Base-by-base conservation (phyloP, 2,113 vertebrate species). In the Cisticola juncidis region DNA sequence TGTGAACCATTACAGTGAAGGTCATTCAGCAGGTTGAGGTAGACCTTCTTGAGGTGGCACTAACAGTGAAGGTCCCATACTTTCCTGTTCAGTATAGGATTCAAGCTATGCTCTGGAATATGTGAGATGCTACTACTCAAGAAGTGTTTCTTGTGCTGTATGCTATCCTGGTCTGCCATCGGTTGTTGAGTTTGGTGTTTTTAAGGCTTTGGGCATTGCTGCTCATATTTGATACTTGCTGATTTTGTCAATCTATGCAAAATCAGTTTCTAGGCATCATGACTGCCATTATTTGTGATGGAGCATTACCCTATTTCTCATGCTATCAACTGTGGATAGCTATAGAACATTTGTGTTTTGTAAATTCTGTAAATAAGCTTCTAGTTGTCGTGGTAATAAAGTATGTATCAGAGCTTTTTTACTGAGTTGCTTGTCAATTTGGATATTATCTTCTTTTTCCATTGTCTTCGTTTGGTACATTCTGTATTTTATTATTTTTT, bases 311-410 rank as follows among this genome's bases (percentile, higher is more conserved):
- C 53, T 85, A 57, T 95, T 92, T 95, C 88, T 95, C 84, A 82
- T 81, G 82, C 80, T 74, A 94, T 85, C 83, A 51, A 72, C 81
- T 92, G 93, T 97, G 94, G 89, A 79, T 96, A 97, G 92, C 91
- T 94, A 19, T 88, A 95, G 94, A 96, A 94, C 91, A 14, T 87
- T 90, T 95, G 92, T 97, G 90, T 93, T 80, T 69, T 96, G 96
- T 93, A 94, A 95, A 96, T 96, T 92, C 94, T 97, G 95, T 97
- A 97, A 97, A 96, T 93, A 95, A 97, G 85, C 92, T 95, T 92
- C 78, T 96, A 93, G 96, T 94, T 97, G 97, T 96, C 91, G 92
- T 92, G 95, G 91, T 95, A 97, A 96, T 97, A 96, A 91, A 90
- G 86, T 94, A 92, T 97, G 91, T 96, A 92, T 94, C 80, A 45